Evolutionary conservation across 1,140 invertebrate species (phyloP), one percentile per base, ranked within the genome.

Genomic region (Papilio machaon): DNA sequence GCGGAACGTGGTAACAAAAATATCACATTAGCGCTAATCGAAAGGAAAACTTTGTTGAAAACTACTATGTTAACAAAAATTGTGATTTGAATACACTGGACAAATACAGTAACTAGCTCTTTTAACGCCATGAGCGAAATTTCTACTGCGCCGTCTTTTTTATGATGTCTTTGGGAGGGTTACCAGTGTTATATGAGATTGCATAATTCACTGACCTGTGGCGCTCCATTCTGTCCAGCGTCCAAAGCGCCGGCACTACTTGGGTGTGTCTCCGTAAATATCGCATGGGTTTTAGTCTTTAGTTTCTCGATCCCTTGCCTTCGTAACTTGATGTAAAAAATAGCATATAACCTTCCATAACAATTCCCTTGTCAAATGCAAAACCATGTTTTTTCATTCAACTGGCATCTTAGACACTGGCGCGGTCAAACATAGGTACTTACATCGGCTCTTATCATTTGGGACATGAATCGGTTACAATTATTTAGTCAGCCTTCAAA

Each of bases 11-110:
- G 49, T 13, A 73, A 73, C 70, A 43, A 73, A 38, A 73, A 43
- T 73, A 43, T 73, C 70, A 19, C 70, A 64, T 64, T 64, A 64
- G 23, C 23, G 30, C 60, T 64, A 64, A 64, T 23, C 60, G 60
- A 64, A 23, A 64, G 60, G 60, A 64, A 64, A 64, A 64, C 9
- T 64, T 64, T 64, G 9, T 23, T 64, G 60, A 13, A 64, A 64
- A 64, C 23, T 64, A 58, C 7, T 7, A 58, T 58, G n/a, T 7
- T 5, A 58, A 58, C n/a, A 58, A 58, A 19, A 58, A 19, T 19
- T n/a, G 4, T 6, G 7, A 43, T 43, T 43, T 43, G 2, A 43
- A 43, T 43, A 43, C 7, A 43, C 38, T 43, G 38, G 38, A 2
- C 7, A 7, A 30, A 30, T 30, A 6, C 7, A 43, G 38, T 43